A percentile compares a stretch with the other conserved stretches of the same genome.
Evolutionary conservation across 2,797 vertebrate species (phyloP).

Genomic region (Astyanax mexicanus): DNA sequence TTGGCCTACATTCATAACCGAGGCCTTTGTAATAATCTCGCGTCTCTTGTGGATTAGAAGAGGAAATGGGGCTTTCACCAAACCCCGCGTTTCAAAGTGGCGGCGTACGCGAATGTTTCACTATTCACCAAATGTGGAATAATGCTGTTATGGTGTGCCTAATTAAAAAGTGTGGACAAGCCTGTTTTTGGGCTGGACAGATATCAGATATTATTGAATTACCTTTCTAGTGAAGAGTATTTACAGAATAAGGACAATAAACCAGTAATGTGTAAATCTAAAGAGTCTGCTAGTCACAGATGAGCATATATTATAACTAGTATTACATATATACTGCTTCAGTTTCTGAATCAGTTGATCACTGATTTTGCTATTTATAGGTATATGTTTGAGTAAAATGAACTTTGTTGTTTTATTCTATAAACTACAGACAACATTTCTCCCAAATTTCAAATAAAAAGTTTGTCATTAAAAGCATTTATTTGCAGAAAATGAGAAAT

Average conservation of each 20-base stretch:
- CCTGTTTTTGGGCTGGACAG: slow-evolving; percentile 18
- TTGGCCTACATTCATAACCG: slow-evolving; percentile 67
- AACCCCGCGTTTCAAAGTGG: slow-evolving; percentile 55
- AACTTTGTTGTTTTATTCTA: too few species aligned
- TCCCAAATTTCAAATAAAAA: too few species aligned
- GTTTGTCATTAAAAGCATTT: too few species aligned
- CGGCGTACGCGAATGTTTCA: not conserved
- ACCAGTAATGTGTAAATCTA: too few species aligned
- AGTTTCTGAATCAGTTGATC: too few species aligned
- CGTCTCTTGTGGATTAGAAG: slow-evolving; percentile 67
- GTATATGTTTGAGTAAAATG: too few species aligned
- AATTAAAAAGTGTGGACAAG: slow-evolving; percentile 41
- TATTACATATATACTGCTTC: too few species aligned
- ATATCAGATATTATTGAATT: slow-evolving; percentile 22
- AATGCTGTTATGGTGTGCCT: slow-evolving; percentile 44
- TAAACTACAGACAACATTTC: too few species aligned
- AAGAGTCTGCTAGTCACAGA: too few species aligned
- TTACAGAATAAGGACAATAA: not conserved
- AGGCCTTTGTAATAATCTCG: slow-evolving; percentile 67
- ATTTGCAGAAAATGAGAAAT: too few species aligned
- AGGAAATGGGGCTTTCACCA: slow-evolving; percentile 56
- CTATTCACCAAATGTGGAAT: slow-evolving; percentile 24
- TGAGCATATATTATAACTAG: too few species aligned
- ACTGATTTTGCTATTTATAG: too few species aligned
- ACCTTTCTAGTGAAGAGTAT: slow-evolving; percentile 12